Evolutionary conservation across 2,797 vertebrate genomes (phyloP).

Genomic region (Acipenser oxyrinchus): DNA sequence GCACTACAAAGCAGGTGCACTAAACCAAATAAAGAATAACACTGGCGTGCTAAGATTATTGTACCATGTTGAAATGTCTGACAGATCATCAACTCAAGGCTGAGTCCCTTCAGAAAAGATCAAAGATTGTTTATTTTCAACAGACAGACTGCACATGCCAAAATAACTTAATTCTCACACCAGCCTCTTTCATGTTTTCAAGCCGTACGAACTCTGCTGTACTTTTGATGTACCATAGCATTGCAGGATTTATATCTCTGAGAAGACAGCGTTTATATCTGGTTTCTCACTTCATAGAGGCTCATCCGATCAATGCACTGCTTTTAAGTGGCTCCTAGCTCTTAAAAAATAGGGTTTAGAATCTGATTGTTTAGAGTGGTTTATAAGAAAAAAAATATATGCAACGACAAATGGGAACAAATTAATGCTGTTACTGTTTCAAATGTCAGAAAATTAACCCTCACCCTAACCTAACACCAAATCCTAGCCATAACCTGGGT

Average conservation of each 20-base stretch:
- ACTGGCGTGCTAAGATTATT: not conserved
- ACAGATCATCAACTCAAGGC: not conserved
- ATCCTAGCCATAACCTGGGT: too few species aligned
- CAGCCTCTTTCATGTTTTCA: not conserved
- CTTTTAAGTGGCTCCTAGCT: not conserved
- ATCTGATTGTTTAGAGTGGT: too few species aligned
- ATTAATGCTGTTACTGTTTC: too few species aligned
- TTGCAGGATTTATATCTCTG: not conserved
- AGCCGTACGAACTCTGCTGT: not conserved
- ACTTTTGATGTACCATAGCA: not conserved
- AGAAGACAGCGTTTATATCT: not conserved
- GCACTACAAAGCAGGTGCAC: too few species aligned
- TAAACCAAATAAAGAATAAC: too few species aligned
- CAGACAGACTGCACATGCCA: not conserved
- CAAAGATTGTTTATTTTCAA: constrained; percentile 2
- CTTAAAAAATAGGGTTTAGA: too few species aligned
- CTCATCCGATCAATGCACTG: not conserved
- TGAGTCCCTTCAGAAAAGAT: not conserved
- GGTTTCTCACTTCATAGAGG: not conserved
- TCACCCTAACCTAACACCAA: too few species aligned
- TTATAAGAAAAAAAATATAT: too few species aligned
- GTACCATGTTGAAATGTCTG: not conserved
- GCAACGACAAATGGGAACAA: too few species aligned
- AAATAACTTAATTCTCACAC: too few species aligned
- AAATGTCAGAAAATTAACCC: too few species aligned